phyloP scores from a whole-genome alignment of 1,140 invertebrate species.

The Manduca sexta region DNA sequence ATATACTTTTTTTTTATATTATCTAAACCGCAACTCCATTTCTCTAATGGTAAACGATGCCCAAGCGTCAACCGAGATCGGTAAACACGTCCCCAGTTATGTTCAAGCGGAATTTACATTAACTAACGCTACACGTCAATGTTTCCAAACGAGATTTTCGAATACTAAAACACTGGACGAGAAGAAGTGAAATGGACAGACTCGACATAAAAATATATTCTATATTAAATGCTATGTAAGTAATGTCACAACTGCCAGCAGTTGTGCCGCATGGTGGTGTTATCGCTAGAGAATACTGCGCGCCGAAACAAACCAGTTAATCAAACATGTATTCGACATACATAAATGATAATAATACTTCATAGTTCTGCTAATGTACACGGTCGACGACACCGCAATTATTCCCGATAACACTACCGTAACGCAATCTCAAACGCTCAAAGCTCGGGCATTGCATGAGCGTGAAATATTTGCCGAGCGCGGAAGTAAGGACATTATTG shows the following conservation, averaged over 20 bases:
- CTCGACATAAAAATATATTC: neutral
- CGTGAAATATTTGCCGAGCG: constrained; percentile 23
- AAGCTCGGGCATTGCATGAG: constrained; percentile 39
- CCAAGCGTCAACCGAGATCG: constrained; percentile 40
- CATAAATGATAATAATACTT: neutral
- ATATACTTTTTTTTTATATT: constrained; percentile 59
- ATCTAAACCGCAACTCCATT: constrained; percentile 59
- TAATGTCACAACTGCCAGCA: constrained; percentile 39
- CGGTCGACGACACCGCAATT: neutral
- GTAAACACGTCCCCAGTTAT: neutral
- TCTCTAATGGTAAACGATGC: constrained; percentile 48
- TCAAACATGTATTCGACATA: too few species aligned
- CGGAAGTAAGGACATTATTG: constrained; percentile 8
- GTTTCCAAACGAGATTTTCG: neutral
- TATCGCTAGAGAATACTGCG: constrained; percentile 1
- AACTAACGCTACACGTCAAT: neutral
- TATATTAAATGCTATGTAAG: neutral
- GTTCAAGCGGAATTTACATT: neutral
- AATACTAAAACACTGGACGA: neutral
- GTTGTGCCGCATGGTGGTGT: constrained; percentile 16
- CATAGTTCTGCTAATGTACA: neutral
- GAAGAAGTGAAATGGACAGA: too few species aligned
- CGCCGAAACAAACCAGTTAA: too few species aligned
- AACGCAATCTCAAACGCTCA: constrained; percentile 26
- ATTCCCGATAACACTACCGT: constrained; percentile 8